Evolutionary conservation across 2,797 vertebrate species (phyloP), one percentile per base, ranked within the genome.

Genomic region (Mycteria americana): DNA sequence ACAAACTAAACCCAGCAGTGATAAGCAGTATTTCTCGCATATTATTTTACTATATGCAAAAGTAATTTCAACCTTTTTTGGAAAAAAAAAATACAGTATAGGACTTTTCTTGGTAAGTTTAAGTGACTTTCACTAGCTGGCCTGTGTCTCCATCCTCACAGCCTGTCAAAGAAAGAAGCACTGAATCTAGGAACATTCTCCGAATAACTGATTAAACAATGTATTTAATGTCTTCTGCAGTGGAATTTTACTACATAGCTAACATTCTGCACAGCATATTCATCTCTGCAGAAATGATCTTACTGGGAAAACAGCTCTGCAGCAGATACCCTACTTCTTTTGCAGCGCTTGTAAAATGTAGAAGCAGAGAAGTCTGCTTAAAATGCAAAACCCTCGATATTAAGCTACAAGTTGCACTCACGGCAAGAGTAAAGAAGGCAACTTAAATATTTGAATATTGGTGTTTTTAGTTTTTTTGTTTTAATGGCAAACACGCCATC

Each of bases 401-500:
- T 11, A 21, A 89, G 25, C 65, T 78, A 13, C 48, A 64, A 45
- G 39, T 18, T 25, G 18, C 22, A 21, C 5, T 33, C 37, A 11
- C 0, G 5, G 39, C 53, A 59, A 54, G 74, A 84, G 48, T 5
- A 19, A 84, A 78, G 74, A 31, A 14, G 21, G 37, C 9, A n/a
- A 68, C 68, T 60, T 79, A 22, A 73, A 78, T 84, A 81, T 35
- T 30, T 16, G 28, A 70, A 12, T 91, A 69, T 78, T 86, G 59
- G 72, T 39, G 43, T 60, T 62, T 77, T n/a, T 73, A 11, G 35
- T 5, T 3, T 56, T 37, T 81, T 78, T 78, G 89, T 96, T 95
- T 67, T 22, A 92, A 95, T 97, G 93, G 93, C 97, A 96, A 97
- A 97, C 82, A 95, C 95, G 96, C 97, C 97, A 97, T 76, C 97